Percentiles rank a stretch among this genome's conserved stretches.
These are phyloP conservation scores for Chrysomallon squamiferum DNA, from an alignment of 1,140 invertebrate species.

Conservation along the genomic window DNA sequence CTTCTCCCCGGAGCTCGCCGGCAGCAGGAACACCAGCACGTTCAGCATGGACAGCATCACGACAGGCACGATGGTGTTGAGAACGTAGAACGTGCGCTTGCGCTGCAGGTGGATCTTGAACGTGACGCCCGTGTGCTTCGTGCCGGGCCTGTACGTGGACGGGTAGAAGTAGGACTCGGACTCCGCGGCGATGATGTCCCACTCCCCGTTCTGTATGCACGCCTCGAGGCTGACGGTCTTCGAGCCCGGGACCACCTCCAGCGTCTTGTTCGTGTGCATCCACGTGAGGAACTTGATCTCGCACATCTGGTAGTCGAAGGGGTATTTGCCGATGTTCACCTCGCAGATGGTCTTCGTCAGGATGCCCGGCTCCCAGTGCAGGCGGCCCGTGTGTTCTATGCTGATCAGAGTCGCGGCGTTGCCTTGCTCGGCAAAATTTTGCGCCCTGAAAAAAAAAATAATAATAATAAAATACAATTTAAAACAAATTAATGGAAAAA, in stretches of 20 bases:
- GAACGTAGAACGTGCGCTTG: conserved; percentile 63
- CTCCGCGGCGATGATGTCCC: conserved; percentile 36
- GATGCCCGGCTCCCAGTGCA: conserved; percentile 52
- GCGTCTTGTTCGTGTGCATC: conserved; percentile 58
- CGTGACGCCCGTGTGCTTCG: conserved; percentile 43
- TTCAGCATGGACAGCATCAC: conserved; percentile 69
- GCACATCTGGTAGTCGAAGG: conserved; percentile 52
- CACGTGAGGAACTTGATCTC: conserved; percentile 61
- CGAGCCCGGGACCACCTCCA: conserved; percentile 31
- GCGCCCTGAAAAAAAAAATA: conserved; percentile 36
- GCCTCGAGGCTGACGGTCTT: conserved; percentile 23
- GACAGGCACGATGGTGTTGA: conserved; percentile 69
- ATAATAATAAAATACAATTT: too few relatives aligned
- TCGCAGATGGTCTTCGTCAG: conserved; percentile 50
- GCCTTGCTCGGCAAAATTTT: conserved; percentile 47
- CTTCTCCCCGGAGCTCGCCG: conserved; percentile 69
- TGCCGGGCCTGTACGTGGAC: conserved; percentile 28
- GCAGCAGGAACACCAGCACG: conserved; percentile 69
- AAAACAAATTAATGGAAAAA: too few relatives aligned
- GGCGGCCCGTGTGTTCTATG: conserved; percentile 37
- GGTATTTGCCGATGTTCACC: conserved; percentile 48
- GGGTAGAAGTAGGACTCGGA: conserved; percentile 37
- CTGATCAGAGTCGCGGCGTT: conserved; percentile 48
- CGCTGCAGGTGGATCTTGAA: conserved; percentile 53
- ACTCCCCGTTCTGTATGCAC: conserved; percentile 43